A percentile compares a stretch with the other conserved stretches of the same genome.
Evolutionary conservation across 2,797 vertebrate genomes (phyloP).

Genomic region (Tamandua tetradactyla): DNA sequence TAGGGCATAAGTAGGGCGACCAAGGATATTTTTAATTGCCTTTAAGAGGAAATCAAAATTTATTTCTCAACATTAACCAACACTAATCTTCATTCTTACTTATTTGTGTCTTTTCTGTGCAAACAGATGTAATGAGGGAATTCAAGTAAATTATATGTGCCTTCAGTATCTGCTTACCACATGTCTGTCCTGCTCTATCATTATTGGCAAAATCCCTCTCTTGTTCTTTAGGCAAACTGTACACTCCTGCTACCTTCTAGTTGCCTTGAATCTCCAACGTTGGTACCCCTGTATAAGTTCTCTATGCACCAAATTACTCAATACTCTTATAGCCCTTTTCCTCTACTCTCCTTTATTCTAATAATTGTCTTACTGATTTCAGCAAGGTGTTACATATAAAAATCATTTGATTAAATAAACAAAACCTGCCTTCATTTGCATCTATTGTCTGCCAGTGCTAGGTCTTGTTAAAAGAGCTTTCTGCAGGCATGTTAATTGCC

Average conservation of each 20-base stretch:
- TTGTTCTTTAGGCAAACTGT: background rate
- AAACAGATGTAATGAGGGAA: too few species aligned
- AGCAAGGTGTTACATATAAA: background rate
- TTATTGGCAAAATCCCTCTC: background rate
- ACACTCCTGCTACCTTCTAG: background rate
- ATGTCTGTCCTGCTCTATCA: background rate
- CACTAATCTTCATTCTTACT: background rate
- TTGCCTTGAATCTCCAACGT: background rate
- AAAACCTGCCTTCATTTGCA: background rate
- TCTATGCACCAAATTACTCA: background rate
- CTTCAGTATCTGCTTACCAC: background rate
- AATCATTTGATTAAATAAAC: constrained; percentile 49
- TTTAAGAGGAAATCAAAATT: background rate
- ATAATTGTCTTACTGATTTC: constrained; percentile 46
- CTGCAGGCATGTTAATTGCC: background rate
- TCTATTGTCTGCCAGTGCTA: too few species aligned
- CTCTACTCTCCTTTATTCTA: constrained; percentile 8
- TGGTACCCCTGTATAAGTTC: background rate
- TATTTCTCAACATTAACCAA: background rate
- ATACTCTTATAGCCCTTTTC: background rate
- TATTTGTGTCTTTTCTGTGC: background rate
- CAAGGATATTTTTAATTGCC: background rate
- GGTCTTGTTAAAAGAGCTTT: background rate
- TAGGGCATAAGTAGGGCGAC: background rate
- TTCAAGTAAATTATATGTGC: background rate